Conservation (phyloP, 2,113 vertebrate genomes). For the Daubentonia madagascariensis region DNA sequence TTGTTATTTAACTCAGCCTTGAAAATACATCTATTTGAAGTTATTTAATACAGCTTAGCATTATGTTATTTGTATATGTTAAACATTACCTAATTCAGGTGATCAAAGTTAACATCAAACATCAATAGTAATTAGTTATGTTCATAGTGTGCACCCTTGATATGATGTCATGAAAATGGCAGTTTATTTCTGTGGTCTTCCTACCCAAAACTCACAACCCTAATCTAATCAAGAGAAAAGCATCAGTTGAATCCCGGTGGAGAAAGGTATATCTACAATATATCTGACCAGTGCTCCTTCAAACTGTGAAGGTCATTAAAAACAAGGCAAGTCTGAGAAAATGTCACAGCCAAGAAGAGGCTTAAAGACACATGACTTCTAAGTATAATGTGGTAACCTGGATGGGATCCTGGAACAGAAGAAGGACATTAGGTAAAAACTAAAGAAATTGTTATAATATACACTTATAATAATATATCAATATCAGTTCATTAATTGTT, state of each 20-base stretch:
- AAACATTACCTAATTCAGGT: neutral
- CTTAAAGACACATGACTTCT: no score
- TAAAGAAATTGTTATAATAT: no score
- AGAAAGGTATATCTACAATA: neutral
- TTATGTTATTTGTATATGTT: neutral
- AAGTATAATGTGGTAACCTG: no score
- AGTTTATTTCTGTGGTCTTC: neutral
- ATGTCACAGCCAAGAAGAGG: neutral
- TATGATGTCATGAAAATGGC: neutral
- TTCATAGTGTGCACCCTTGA: neutral
- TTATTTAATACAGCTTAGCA: neutral
- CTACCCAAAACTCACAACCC: neutral
- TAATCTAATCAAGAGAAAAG: neutral
- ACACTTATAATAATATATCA: no score
- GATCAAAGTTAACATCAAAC: neutral
- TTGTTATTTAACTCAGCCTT: neutral
- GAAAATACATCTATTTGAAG: neutral
- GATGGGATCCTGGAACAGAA: no score
- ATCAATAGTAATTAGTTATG: neutral
- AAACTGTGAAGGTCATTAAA: neutral
- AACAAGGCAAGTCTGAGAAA: neutral
- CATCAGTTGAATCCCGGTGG: neutral
- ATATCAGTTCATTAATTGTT: no score
- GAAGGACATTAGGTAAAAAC: no score
- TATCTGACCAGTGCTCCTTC: neutral